Base-by-base conservation (phyloP, 2,113 vertebrate species). In the Sitta europaea region DNA sequence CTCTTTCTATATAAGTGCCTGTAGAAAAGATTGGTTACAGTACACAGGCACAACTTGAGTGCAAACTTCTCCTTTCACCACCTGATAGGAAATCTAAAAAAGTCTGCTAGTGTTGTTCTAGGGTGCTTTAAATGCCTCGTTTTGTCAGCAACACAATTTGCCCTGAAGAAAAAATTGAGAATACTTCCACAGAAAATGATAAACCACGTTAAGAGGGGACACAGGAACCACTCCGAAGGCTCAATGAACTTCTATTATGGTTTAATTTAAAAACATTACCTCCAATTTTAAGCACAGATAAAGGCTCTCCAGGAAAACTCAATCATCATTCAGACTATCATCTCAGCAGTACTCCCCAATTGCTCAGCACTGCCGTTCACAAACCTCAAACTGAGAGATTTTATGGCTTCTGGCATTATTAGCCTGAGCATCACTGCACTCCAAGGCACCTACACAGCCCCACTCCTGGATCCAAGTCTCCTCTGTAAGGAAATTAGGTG, bases 291-390 rank as follows among this genome's bases (percentile, higher is more conserved):
- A 94, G 81, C 95, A 92, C 48, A 82, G 84, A 90, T 89, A 88
- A 96, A 82, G 73, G 91, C 94, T 93, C 96, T 95, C 91, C 92
- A 96, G 93, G 94, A 92, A 83, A 94, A 94, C 87, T 96, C 93
- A 96, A 94, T 96, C 90, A 88, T 89, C 87, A 59, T 91, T 94
- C 92, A 95, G 93, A 42, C 93, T 62, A 96, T 95, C 95, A 95
- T 96, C 94, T 91, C 95, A 96, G 96, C 88, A 61, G 94, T 47
- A 22, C 65, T 96, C 88, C 66, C 67, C 50, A 0, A 90, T 65
- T 92, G 67, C 33, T 96, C 92, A 88, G 76, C 20, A 4, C 76
- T 58, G 86, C 71, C 84, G 51, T 84, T 94, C 94, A 92, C 67
- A 61, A 72, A 88, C 57, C 78, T 84, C 95, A 88, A 92, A 22